Base-by-base conservation (phyloP, 2,797 vertebrate species). In the Mycteria americana region DNA sequence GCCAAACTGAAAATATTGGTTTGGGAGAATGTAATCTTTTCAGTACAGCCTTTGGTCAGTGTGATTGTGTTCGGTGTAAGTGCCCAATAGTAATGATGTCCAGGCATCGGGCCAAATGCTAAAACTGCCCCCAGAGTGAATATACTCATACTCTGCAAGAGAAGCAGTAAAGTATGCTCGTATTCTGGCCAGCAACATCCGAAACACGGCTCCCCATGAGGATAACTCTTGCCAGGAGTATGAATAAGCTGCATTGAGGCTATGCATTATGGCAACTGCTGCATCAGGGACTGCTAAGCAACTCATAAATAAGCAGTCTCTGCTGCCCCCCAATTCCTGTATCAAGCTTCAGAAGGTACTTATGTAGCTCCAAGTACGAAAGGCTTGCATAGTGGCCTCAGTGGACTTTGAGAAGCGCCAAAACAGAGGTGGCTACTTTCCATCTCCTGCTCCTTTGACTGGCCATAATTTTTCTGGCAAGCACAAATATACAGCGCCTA, bases 1-100 rank as follows among this genome's bases (percentile, higher is more conserved):
- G 79, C 93, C 92, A 91, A 92, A 96, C 69, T 78, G 57, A 96
- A 96, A 97, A 95, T 94, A 91, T 81, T 86, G 84, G 89, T 96
- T 89, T 91, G 86, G 89, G 94, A 85, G 81, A 93, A 92, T 83
- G 93, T 93, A 96, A 97, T 96, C 97, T 97, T 97, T 92, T 84
- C 96, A 73, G 84, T 75, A 69, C 96, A 96, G 93, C 69, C 87
- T 92, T 92, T 73, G 97, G 95, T 97, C 95, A 97, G 77, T 25
- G 0, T 91, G 92, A 77, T 28, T 95, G 68, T 79, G 54, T 91
- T 95, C 87, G 63, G 85, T 86, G 48, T 53, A 78, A 92, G 95
- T 97, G 96, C 89, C 94, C 95, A 96, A 70, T 46, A 91, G 93
- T 95, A 96, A 97, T 96, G 96, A 95, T 92, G 92, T 94, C 92